Percentiles rank a stretch among this genome's conserved stretches.
Evolutionary conservation across 2,113 vertebrate genomes (phyloP).

Genomic region (Cephalopterus ornatus): DNA sequence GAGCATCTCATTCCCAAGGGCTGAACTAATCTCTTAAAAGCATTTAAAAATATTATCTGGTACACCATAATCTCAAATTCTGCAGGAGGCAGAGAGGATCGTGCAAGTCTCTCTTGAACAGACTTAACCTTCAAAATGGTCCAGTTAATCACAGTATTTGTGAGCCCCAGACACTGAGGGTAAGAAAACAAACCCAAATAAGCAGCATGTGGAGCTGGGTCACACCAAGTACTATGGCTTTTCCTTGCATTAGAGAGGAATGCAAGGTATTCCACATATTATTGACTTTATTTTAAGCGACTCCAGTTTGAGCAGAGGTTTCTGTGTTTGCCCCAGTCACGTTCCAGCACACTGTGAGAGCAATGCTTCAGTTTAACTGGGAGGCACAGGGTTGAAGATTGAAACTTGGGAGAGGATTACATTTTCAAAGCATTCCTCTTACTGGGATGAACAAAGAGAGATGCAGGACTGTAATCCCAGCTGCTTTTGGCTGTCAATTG

Average conservation of each 20-base stretch:
- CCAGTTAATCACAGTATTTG: not conserved
- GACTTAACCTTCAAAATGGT: not conserved
- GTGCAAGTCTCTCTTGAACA: not conserved
- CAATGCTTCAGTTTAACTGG: not conserved
- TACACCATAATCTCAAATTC: not conserved
- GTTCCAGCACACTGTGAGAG: not conserved
- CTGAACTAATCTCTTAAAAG: not conserved
- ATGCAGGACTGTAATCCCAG: not conserved
- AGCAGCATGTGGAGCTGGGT: not conserved
- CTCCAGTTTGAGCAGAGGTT: not conserved
- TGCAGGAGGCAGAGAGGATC: not conserved
- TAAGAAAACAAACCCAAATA: slow-evolving; percentile 14
- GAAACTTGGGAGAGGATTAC: not conserved
- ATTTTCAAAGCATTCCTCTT: not conserved
- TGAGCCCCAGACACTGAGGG: not conserved
- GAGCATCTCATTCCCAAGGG: not conserved
- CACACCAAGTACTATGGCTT: not conserved
- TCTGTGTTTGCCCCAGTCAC: not conserved
- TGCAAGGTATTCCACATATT: not conserved
- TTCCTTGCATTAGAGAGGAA: slow-evolving; percentile 7
- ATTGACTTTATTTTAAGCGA: not conserved
- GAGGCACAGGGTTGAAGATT: not conserved
- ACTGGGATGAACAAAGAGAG: not conserved
- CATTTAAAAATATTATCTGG: not conserved
- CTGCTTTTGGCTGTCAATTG: not conserved